A percentile compares a stretch with the other conserved stretches of the same genome.
These are phyloP conservation scores for Apogon hyalosoma DNA, from an alignment of 2,797 vertebrate species.

Conservation along the genomic window DNA sequence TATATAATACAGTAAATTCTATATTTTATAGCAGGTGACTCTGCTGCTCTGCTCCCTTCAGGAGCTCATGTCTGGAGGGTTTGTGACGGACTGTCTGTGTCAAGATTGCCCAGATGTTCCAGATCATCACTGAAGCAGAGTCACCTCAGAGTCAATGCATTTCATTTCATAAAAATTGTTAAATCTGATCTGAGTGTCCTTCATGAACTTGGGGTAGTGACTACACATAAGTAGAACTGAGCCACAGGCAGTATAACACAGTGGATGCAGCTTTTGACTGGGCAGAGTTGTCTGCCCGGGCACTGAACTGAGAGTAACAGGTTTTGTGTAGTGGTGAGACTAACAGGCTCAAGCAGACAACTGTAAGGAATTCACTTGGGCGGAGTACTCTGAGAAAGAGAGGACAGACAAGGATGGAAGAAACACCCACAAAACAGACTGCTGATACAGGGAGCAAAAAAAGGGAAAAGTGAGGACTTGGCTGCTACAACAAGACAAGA, in stretches of 20 bases:
- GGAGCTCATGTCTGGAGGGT: no score
- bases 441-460: neutral
- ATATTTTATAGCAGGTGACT: no score
- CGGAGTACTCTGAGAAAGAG: constrained; percentile 11
- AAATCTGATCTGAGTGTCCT: no score
- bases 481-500: no score
- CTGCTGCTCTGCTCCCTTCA: no score
- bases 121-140: no score
- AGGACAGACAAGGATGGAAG: constrained; percentile 2
- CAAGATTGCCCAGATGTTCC: no score
- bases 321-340: constrained; percentile 29
- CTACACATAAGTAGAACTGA: neutral
- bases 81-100: no score
- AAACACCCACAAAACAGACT: constrained; percentile 7
- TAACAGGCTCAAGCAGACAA: constrained; percentile 37
- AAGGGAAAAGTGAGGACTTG: neutral
- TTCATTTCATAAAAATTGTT: no score
- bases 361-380: constrained; percentile 26
- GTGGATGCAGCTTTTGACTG: constrained; percentile 5
- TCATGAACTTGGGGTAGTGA: no score
- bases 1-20: no score
- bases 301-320: constrained; percentile 33
- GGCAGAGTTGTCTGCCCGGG: constrained; percentile 18
- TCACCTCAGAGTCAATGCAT: no score
- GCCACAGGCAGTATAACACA: constrained; percentile 9